Evolutionary conservation across 2,797 vertebrate genomes (phyloP), one percentile per base, ranked within the genome.

Genomic region (Pteropus rufus): DNA sequence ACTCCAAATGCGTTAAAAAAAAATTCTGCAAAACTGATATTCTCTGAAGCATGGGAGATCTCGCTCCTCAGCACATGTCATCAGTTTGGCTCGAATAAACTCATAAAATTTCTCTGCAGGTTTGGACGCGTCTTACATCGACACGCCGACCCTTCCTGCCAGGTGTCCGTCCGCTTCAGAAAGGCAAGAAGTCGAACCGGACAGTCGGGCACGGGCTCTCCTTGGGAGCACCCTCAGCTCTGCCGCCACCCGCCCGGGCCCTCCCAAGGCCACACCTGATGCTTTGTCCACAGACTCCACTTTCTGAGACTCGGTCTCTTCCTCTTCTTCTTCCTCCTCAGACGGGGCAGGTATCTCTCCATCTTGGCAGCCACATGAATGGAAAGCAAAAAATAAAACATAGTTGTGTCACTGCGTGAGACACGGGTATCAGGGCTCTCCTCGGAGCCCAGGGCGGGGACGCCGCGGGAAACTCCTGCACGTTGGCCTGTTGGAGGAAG

Each of bases 401-500:
- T 16, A 1, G 82, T 10, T 21, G 67, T 29, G 12, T 21, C 21
- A 1, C 14, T 0, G 0, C 10, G 0, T 0, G 4, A 34, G 7
- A 26, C 10, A 1, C 1, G 0, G 36, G 1, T 1, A 10, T 16
- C 34, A 2, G 36, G 19, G 58, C 29, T 62, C 34, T 34, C 70
- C 14, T 4, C 1, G 24, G 23, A 29, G 75, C 36, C 3, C 5
- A 24, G 24, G 31, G 5, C 1, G 1, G 1, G 29, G 72, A 34
- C 0, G 6, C 0, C 0, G 39, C 26, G 0, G 58, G 26, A 10
- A 31, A 19, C 3, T 14, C 9, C 0, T 0, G n/a, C 31, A 8
- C 0, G 1, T 9, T 4, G 3, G 60, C 1, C 12, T 1, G 44
- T 6, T 7, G 10, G n/a, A 88, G 49, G 12, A 31, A 11, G 77